Percentiles rank a stretch among this genome's conserved stretches.
Conservation (phyloP, 1,140 invertebrate species). For the Pinna nobilis region DNA sequence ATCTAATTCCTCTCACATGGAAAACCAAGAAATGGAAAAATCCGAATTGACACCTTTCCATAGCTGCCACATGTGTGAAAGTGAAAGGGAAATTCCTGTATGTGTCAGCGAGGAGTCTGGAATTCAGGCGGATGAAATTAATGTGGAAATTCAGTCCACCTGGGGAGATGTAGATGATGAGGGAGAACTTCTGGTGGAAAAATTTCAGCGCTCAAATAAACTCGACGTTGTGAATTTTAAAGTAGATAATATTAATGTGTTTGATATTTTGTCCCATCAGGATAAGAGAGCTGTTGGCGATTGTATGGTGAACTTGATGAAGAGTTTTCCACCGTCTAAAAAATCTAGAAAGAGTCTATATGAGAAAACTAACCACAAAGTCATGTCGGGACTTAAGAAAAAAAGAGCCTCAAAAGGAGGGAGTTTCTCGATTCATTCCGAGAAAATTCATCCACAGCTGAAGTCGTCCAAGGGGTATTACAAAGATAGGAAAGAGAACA, state of each 20-base stretch:
- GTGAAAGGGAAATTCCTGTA: not conserved
- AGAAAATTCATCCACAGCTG: not conserved
- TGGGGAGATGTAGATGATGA: not conserved
- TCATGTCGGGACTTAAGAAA: not conserved
- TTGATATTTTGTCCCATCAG: not conserved
- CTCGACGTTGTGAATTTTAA: slow-evolving; percentile 4
- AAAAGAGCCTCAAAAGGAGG: too few relatives aligned
- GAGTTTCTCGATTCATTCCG: too few relatives aligned
- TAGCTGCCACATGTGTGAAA: not conserved
- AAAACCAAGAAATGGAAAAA: too few relatives aligned
- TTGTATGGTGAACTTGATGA: not conserved
- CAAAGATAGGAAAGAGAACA: too few relatives aligned
- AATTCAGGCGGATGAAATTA: slow-evolving; percentile 3
- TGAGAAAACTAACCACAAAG: not conserved
- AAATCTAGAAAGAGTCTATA: not conserved
- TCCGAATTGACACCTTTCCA: too few relatives aligned
- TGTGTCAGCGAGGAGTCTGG: slow-evolving; percentile 1
- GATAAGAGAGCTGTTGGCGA: not conserved
- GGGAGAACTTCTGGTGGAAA: too few relatives aligned
- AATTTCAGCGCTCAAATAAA: too few relatives aligned
- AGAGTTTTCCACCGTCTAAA: not conserved
- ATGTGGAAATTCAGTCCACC: not conserved
- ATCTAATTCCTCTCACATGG: not conserved
- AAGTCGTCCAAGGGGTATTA: not conserved
- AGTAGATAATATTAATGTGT: not conserved